These are phyloP conservation scores for Orchestia grillus DNA, from an alignment of 1,140 invertebrate species.

Conservation along the genomic window DNA sequence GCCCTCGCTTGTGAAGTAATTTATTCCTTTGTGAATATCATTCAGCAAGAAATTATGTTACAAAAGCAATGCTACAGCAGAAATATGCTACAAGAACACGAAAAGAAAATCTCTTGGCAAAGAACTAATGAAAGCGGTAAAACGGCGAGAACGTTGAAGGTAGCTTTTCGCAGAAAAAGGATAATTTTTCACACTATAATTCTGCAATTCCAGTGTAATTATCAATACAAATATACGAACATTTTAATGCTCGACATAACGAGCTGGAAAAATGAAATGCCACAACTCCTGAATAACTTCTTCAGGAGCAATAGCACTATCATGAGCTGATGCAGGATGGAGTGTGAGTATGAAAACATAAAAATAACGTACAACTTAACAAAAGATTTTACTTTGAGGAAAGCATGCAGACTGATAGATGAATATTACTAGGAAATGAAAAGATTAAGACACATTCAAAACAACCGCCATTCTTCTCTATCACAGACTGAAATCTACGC, in stretches of 20 bases:
- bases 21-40: background rate
- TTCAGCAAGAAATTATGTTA: background rate
- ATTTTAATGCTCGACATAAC: background rate
- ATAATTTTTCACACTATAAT: background rate
- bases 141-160: too few relatives aligned
- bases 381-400: too few relatives aligned
- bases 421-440: too few relatives aligned
- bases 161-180: too few relatives aligned
- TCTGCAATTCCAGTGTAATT: background rate
- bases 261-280: background rate
- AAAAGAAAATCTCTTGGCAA: background rate
- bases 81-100: background rate
- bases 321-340: background rate
- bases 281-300: background rate
- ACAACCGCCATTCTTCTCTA: too few relatives aligned
- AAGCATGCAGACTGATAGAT: too few relatives aligned
- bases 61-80: background rate
- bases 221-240: background rate
- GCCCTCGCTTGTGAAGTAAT: background rate
- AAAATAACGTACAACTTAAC: too few relatives aligned
- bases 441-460: too few relatives aligned
- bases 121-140: background rate
- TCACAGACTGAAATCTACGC: too few relatives aligned
- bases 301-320: background rate
- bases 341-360: too few relatives aligned